Base-by-base conservation (phyloP, 2,797 vertebrate genomes). In the Clarias platycephalus region DNA sequence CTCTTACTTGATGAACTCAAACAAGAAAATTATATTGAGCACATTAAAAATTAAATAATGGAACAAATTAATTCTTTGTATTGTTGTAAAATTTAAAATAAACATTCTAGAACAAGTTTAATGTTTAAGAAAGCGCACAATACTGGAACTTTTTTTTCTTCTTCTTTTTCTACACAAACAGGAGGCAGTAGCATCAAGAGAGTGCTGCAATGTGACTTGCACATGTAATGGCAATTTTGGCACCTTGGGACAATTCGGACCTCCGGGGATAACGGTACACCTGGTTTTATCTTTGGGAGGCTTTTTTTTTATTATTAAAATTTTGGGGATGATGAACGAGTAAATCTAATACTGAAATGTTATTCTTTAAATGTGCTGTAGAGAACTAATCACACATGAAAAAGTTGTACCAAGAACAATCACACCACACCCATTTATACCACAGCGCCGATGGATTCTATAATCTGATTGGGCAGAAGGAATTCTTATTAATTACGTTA, bases 191-290 rank as follows among this genome's bases (percentile, higher is more conserved):
- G 91, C 93, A 0, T 94, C 96, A 86, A 92, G 94, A 58, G 91
- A 93, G 75, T 99, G 97, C 91, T 98, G 97, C 84, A 78, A 88
- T 0, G 91, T 95, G 81, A 83, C 91, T 83, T 95, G 94, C 89
- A 96, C 96, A 80, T 97, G 97, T 89, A 87, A 92, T 0, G 97
- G 97, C 77, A 90, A 94, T 0, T 91, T 91, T 72, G 97, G 97
- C 74, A 9, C 72, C 53, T 91, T 15, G 1, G 97, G 97, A 34
- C 44, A 0, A 0, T 83, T 24, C n/a, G 96, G 97, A 63, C 0
- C 0, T 34, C 67, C 28, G 1, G 96, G 95, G 81, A 24, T 18
- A 70, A 96, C 96, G 95, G 97, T 97, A 83, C 93, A 87, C 26
- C 0, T 1, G 24, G 13, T 0, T 0, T 26, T 53, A 72, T 18